Base-by-base conservation (phyloP, 2,113 vertebrate genomes). In the Thomomys bottae region DNA sequence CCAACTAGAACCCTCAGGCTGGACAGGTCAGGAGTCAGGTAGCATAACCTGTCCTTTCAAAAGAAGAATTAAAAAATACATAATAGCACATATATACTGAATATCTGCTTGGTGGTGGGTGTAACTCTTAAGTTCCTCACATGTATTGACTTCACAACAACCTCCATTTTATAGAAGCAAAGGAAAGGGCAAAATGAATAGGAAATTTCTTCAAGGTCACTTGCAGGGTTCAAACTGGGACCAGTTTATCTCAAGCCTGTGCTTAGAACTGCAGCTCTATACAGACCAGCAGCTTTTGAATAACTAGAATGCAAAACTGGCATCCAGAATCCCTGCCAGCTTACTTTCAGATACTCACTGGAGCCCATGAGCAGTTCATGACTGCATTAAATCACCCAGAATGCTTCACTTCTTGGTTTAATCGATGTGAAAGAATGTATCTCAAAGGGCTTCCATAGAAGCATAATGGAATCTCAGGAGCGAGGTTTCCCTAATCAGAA, bases 11-110 rank as follows among this genome's bases (percentile, higher is more conserved):
- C 6, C 72, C 79, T 63, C 59, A 75, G 79, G 17, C 40, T 82
- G 59, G 72, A 23, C 20, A 61, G 28, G 24, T 73, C 32, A 68
- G 73, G 24, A 71, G 15, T 84, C 67, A 80, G 28, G n/a, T 49
- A 84, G 21, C 40, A 83, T 63, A 3, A 36, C 54, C 38, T 82
- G 10, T 57, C 63, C 81, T 84, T 88, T 94, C 90, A 88, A 92
- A 72, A 94, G 49, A 91, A 67, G n/a, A 15, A 91, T 28, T 30
- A 1, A 32, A 75, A 86, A 59, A 63, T n/a, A n/a, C 34, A 82
- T 76, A 91, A 67, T 64, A 89, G 36, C 32, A 80, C 89, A 67
- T 15, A 21, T 84, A 82, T 87, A 49, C 36, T 85, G 36, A 89
- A 71, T 32, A 24, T 23, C 42, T 77, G 71, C 26, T 91, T 54